Conservation (phyloP, 2,113 vertebrate genomes). For the Menidia beryllina region DNA sequence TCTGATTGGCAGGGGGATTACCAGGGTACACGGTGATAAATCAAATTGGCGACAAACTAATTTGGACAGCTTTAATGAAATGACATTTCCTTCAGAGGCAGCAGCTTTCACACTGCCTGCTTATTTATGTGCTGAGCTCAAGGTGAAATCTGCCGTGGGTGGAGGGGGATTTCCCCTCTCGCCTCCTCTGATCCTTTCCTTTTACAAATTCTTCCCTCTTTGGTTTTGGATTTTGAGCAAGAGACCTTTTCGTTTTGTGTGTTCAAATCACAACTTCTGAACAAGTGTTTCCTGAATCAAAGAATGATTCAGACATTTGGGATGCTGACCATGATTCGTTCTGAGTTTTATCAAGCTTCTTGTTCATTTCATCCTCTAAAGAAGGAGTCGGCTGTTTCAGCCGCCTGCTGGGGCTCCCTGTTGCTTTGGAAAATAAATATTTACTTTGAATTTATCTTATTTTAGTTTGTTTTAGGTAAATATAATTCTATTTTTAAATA, state of each 20-base stretch:
- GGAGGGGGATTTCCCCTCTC: conserved; percentile 32
- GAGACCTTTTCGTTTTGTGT: conserved; percentile 26
- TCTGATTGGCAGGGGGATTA: conserved; percentile 1
- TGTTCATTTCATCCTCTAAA: not conserved
- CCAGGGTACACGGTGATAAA: not conserved
- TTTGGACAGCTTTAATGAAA: conserved; percentile 39
- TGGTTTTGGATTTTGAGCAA: not conserved
- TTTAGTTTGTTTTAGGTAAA: too few relatives aligned
- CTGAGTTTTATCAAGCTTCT: not conserved
- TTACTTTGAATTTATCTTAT: too few relatives aligned
- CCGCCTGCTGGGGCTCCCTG: too few relatives aligned
- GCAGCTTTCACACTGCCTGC: conserved; percentile 12
- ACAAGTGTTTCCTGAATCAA: not conserved
- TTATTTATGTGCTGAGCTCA: conserved; percentile 25
- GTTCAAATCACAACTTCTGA: not conserved
- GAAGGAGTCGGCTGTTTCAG: too few relatives aligned
- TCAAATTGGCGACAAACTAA: conserved; percentile 18
- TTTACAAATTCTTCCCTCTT: conserved; percentile 14
- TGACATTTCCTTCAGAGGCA: conserved; percentile 21
- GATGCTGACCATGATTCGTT: not conserved
- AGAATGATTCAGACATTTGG: not conserved
- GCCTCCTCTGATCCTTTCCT: conserved; percentile 16
- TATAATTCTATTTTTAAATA: too few relatives aligned
- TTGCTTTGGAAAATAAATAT: too few relatives aligned
- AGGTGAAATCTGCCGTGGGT: conserved; percentile 20